Evolutionary conservation across 2,113 vertebrate genomes (phyloP).

Genomic region (Trematomus loennbergii): DNA sequence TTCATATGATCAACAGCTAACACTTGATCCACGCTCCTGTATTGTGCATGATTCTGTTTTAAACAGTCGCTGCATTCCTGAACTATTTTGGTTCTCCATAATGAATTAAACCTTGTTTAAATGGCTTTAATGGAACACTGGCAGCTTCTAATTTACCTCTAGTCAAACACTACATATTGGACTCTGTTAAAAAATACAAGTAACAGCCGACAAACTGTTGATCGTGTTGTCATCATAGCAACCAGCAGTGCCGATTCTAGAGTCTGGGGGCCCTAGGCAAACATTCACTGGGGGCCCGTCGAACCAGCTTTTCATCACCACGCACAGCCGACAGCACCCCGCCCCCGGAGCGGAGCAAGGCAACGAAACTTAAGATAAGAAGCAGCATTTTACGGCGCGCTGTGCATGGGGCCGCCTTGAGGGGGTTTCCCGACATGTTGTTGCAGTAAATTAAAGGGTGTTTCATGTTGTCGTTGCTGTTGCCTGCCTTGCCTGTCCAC

Average conservation of each 20-base stretch:
- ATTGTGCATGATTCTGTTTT: neutral
- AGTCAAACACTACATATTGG: slow-evolving; percentile 23
- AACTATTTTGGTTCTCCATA: neutral
- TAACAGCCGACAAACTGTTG: slow-evolving; percentile 1
- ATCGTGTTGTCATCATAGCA: slow-evolving; percentile 48
- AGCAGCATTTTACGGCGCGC: too few relatives aligned
- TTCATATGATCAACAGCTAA: neutral
- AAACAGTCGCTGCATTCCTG: neutral
- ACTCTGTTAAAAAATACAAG: slow-evolving; percentile 11
- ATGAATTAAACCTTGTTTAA: neutral
- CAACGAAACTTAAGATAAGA: too few relatives aligned
- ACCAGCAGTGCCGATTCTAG: neutral
- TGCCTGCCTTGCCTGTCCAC: too few relatives aligned
- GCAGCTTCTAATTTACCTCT: neutral
- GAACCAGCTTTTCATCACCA: too few relatives aligned
- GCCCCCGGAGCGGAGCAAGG: too few relatives aligned
- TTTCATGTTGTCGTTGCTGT: too few relatives aligned
- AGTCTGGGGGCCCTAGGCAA: too few relatives aligned
- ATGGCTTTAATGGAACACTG: neutral
- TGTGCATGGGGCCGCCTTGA: too few relatives aligned
- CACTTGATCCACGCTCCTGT: neutral
- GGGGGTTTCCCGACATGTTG: too few relatives aligned
- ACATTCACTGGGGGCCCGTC: too few relatives aligned
- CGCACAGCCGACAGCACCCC: too few relatives aligned
- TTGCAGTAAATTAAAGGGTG: too few relatives aligned